A percentile compares a stretch with the other conserved stretches of the same genome.
Evolutionary conservation across 2,888 invertebrate species (phyloP).

Genomic region (Baronia brevicornis): DNA sequence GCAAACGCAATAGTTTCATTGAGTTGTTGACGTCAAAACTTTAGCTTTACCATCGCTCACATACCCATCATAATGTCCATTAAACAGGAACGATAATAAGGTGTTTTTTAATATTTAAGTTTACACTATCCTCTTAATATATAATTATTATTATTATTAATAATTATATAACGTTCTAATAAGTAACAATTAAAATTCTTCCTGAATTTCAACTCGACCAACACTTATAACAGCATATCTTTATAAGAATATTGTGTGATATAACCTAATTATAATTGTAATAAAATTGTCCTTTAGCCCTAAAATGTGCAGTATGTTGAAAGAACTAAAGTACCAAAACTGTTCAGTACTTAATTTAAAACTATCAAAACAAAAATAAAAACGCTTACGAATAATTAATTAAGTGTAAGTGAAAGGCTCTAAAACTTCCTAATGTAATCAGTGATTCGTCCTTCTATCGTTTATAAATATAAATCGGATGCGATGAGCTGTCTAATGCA

Average conservation of each 20-base stretch:
- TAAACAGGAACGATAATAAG: conserved; percentile 1
- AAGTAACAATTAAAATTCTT: conserved; percentile 21
- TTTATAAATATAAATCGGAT: conserved; percentile 20
- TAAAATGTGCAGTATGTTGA: conserved; percentile 37
- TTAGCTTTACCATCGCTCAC: conserved; percentile 4
- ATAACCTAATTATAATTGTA: conserved; percentile 69
- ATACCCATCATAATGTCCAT: conserved; percentile 4
- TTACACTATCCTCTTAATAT: conserved; percentile 12
- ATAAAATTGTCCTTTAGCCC: conserved; percentile 58
- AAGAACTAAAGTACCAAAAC: conserved; percentile 53
- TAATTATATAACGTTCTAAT: conserved; percentile 15
- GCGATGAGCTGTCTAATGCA: conserved; percentile 23
- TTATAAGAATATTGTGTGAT: conserved; percentile 72
- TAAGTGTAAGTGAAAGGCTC: conserved; percentile 38
- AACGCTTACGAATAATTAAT: conserved; percentile 44
- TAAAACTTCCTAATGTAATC: conserved; percentile 42
- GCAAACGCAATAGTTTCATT: neutral
- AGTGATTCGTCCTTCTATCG: conserved; percentile 54
- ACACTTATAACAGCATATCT: conserved; percentile 72
- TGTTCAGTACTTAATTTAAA: conserved; percentile 68
- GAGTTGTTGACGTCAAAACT: conserved; percentile 8
- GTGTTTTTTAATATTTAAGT: conserved; percentile 19
- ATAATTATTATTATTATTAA: conserved; percentile 17
- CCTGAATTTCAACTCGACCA: conserved; percentile 63
- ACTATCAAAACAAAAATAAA: conserved; percentile 42